Percentiles rank a stretch among this genome's conserved stretches.
phyloP scores from a whole-genome alignment of 1,140 invertebrate species.

The Cydia splendana region DNA sequence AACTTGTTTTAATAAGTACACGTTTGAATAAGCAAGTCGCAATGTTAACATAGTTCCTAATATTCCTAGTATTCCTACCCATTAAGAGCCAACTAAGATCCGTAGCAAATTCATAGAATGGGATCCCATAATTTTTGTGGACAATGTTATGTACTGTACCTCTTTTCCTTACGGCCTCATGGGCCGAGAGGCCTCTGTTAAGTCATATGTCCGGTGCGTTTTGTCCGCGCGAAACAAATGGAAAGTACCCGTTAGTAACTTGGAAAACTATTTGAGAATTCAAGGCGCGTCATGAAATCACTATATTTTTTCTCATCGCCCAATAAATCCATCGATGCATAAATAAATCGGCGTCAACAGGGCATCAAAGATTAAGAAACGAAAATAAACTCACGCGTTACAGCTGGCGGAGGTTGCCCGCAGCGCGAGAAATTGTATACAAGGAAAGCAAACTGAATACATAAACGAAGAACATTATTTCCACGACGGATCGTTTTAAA shows the following conservation, averaged over 20 bases:
- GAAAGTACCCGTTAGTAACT: background rate
- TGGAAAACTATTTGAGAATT: background rate
- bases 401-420: background rate
- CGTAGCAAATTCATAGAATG: too few relatives aligned
- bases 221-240: background rate
- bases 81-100: too few relatives aligned
- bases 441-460: constrained; percentile 5
- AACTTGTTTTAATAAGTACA: background rate
- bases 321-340: constrained; percentile 10
- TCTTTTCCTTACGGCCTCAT: too few relatives aligned
- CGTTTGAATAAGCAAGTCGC: background rate
- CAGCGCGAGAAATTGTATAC: constrained; percentile 8
- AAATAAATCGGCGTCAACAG: background rate
- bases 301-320: background rate
- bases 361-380: constrained; percentile 15
- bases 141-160: too few relatives aligned
- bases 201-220: too few relatives aligned
- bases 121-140: too few relatives aligned
- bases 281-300: background rate
- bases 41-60: too few relatives aligned
- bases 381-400: background rate
- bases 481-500: background rate
- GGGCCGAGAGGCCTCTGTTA: too few relatives aligned
- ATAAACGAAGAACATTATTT: background rate
- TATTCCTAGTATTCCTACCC: too few relatives aligned